Conservation (phyloP, 2,113 vertebrate genomes). For the Callorhinus ursinus region DNA sequence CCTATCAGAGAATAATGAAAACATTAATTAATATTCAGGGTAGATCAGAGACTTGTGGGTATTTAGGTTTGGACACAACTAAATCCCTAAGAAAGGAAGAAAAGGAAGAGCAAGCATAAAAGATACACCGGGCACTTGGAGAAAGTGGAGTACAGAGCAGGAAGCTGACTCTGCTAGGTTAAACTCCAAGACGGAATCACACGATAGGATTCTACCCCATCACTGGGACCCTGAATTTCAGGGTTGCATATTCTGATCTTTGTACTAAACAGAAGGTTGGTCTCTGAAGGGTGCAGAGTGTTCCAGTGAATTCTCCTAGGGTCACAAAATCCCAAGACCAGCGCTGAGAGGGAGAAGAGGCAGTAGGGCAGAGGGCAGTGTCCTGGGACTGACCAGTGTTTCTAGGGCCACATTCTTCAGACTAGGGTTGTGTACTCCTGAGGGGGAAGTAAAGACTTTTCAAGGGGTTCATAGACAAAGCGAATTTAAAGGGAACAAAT, state of each 20-base stretch:
- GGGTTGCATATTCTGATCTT: not conserved
- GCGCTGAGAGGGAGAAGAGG: not conserved
- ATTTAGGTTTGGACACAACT: not conserved
- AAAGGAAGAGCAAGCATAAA: not conserved
- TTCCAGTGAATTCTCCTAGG: not conserved
- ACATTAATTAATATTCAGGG: not conserved
- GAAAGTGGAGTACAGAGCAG: not conserved
- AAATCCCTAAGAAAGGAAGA: not conserved
- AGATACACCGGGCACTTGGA: accelerated
- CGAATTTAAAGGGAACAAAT: not conserved
- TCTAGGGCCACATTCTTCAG: not conserved
- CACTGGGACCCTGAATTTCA: not conserved
- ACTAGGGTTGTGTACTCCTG: not conserved
- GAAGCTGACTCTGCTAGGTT: not conserved
- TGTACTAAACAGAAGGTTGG: not conserved
- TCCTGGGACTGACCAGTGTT: not conserved
- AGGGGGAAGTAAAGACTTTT: not conserved
- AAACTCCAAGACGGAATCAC: not conserved
- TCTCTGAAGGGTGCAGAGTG: not conserved
- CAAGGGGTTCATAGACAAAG: not conserved
- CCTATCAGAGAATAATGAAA: not conserved
- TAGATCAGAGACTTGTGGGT: not conserved
- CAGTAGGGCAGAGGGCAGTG: not conserved
- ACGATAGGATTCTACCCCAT: too few species aligned
- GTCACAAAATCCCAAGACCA: not conserved